Evolutionary conservation across 2,797 vertebrate genomes (phyloP), one percentile per base, ranked within the genome.

Genomic region (Microcaecilia unicolor): DNA sequence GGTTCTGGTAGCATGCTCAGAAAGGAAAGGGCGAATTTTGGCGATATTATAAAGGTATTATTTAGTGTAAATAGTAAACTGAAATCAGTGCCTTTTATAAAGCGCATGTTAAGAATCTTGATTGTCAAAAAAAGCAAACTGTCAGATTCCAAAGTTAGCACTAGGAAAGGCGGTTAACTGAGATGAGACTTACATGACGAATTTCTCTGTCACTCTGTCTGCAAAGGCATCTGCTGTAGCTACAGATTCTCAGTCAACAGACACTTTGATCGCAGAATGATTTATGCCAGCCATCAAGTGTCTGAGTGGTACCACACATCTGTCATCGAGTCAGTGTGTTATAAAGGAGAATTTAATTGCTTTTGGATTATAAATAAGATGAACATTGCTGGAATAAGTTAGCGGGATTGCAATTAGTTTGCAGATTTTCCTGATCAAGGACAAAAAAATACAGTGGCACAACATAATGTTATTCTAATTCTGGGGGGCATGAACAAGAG

Each of bases 221-320:
- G 47, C 48, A 58, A 44, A 69, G 61, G 68, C 84, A 81, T 83
- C 81, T 88, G 80, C 61, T 56, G 42, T 53, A 72, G 68, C 70
- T 70, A 61, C 61, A 70, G 64, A 51, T 67, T 57, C 52, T 69
- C 58, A 74, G 61, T 74, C 64, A 68, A 70, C 28, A 71, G 72
- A 75, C 59, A 58, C 59, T 87, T 83, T 84, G 80, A 88, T 85
- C 48, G 15, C 33, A 44, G 49, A 60, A 66, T 83, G 78, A 92
- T 84, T 86, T 84, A 84, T 85, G 78, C 77, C 71, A 76, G 54
- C 58, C 48, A 49, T 81, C 76, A 77, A 76, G 69, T 58, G 51
- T 76, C 51, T 60, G 76, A 72, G 69, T 79, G 75, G 74, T 75
- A 76, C 69, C 69, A 65, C 70, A 67, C 70, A 78, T 77, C 71